Evolutionary conservation across 2,113 vertebrate species (phyloP).

Genomic region (Apodemus sylvaticus): DNA sequence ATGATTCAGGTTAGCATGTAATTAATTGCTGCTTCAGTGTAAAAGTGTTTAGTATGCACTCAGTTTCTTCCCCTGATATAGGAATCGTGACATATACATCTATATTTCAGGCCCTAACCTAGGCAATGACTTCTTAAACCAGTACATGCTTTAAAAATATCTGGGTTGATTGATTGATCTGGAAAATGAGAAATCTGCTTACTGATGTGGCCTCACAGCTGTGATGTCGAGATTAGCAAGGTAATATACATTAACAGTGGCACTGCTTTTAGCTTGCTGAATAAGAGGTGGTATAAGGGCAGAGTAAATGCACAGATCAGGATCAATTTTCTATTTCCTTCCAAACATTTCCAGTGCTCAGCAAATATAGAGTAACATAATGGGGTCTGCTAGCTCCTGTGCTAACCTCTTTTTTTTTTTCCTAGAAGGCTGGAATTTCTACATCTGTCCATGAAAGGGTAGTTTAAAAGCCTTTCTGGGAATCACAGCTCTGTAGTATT

Average conservation of each 20-base stretch:
- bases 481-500: not conserved
- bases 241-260: constrained; percentile 24
- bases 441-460: not conserved
- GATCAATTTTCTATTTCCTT: constrained; percentile 61
- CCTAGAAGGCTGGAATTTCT: constrained; percentile 41
- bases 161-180: constrained; percentile 52
- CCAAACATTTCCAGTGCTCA: constrained; percentile 16
- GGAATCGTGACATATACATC: not conserved
- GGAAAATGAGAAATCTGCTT: constrained; percentile 67
- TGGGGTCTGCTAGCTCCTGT: not conserved
- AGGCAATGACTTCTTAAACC: not conserved
- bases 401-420: not conserved
- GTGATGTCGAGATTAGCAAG: constrained; percentile 54
- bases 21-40: constrained; percentile 7
- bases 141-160: constrained; percentile 48
- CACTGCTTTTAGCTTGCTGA: constrained; percentile 43
- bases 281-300: constrained; percentile 44
- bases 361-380: constrained; percentile 43
- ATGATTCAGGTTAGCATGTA: not conserved
- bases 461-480: constrained; percentile 27
- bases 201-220: constrained; percentile 42
- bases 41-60: not conserved
- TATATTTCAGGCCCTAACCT: constrained; percentile 23
- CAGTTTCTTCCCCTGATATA: not conserved
- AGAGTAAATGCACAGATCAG: constrained; percentile 49